Base-by-base conservation (phyloP, 1,140 invertebrate species). In the Tetragonula clypearis region DNA sequence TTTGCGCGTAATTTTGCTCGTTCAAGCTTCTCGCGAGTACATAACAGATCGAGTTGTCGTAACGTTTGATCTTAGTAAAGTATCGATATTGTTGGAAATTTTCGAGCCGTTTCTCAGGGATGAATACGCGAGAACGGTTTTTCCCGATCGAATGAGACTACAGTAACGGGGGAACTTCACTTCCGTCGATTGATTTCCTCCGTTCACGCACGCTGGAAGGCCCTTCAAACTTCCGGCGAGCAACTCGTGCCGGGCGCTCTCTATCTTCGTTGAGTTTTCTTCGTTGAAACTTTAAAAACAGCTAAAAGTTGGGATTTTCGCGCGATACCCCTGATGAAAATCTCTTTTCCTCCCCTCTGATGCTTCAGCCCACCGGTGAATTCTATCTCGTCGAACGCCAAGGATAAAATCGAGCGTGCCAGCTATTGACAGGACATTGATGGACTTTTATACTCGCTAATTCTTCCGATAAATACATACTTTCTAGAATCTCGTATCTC, bases 151-250 rank as follows among this genome's bases (percentile, higher is more conserved):
- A 26, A 6, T n/a, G 62, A 49, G 41, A 49, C 41, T 8, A n/a
- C 82, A 30, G 19, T 77, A 74, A 68, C 26, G 12, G 30, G 41
- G 41, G 17, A 82, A 68, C 60, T 76, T 77, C 23, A 62, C 60
- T 35, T 12, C 41, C 35, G 14, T 8, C 75, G 82, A 84, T 84
- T 84, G 82, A 84, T 84, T 84, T 72, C 82, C 79, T 56, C 56
- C 21, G 23, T 68, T 84, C 82, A 84, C 75, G 82, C 82, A 62
- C 56, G 76, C 76, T 71, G 21, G 56, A 19, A 79, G 41, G 35
- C 75, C 30, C 82, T 79, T 60, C n/a, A 78, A 84, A 84, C 75
- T 84, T 84, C 75, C 58, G 75, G n/a, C 41, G 56, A 23, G 23
- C 41, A 60, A 49, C 66, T 79, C 76, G 82, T 84, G 82, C 56